phyloP scores from a whole-genome alignment of 2,113 vertebrate species.

The Psettodes erumei region DNA sequence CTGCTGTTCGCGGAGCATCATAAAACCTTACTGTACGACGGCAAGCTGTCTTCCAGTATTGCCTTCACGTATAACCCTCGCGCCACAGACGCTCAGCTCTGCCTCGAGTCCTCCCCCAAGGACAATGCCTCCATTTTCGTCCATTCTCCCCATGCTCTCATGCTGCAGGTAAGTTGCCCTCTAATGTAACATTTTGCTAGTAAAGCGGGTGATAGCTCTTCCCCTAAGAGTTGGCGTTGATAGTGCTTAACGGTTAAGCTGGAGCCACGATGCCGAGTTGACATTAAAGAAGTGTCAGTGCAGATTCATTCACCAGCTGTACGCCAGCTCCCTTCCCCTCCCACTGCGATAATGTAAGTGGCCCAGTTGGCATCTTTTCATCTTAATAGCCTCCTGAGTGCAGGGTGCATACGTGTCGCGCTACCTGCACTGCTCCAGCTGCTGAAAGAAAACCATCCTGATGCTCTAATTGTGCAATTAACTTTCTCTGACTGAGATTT shows the following conservation, averaged over 20 bases:
- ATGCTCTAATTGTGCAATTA: conserved; percentile 44
- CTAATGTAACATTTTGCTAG: neutral
- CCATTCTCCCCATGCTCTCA: conserved; percentile 97
- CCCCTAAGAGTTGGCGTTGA: neutral
- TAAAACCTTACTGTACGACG: conserved; percentile 93
- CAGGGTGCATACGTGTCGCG: conserved; percentile 56
- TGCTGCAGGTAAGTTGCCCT: conserved; percentile 92
- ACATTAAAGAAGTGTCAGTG: conserved; percentile 23
- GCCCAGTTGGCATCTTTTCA: conserved; percentile 49
- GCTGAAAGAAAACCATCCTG: conserved; percentile 40
- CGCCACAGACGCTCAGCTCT: conserved; percentile 97
- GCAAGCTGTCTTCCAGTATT: conserved; percentile 91
- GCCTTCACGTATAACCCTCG: conserved; percentile 96
- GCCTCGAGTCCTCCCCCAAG: conserved; percentile 97
- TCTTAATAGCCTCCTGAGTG: conserved; percentile 68
- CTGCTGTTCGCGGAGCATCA: conserved; percentile 96
- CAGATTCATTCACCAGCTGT: conserved; percentile 39
- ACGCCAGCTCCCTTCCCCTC: conserved; percentile 5
- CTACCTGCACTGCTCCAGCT: conserved; percentile 32
- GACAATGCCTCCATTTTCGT: conserved; percentile 97
- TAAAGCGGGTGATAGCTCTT: neutral
- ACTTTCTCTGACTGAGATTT: conserved; percentile 17
- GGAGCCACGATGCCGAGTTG: neutral
- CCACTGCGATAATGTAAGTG: conserved; percentile 44
- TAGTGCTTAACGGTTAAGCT: conserved; percentile 24